Evolutionary conservation across 2,113 vertebrate genomes (phyloP).

Genomic region (Ia io): DNA sequence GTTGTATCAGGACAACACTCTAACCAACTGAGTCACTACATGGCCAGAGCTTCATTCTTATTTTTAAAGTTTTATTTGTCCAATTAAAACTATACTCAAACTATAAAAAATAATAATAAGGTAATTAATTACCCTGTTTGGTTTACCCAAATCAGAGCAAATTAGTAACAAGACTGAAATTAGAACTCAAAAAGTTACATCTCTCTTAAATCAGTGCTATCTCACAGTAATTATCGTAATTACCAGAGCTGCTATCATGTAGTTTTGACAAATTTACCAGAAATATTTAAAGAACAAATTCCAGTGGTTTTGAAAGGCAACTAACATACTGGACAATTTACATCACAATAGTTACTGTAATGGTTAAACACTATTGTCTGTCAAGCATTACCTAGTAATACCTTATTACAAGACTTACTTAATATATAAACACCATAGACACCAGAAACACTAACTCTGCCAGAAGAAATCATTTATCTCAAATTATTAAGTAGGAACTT

Average conservation of each 20-base stretch:
- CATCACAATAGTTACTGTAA: neutral
- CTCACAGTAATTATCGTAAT: neutral
- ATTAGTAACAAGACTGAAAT: neutral
- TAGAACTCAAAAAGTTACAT: neutral
- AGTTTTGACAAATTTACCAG: conserved; percentile 1
- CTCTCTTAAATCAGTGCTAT: neutral
- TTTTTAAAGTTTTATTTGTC: neutral
- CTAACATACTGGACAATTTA: neutral
- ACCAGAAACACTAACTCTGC: neutral
- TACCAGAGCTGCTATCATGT: neutral
- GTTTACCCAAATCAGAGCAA: conserved; percentile 1
- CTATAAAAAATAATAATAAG: neutral
- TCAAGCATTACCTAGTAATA: neutral
- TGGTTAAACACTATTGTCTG: neutral
- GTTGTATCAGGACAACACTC: neutral
- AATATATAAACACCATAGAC: neutral
- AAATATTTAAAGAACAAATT: conserved; percentile 10
- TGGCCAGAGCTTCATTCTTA: neutral
- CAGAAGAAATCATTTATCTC: neutral
- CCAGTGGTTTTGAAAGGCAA: neutral
- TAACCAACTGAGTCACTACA: neutral
- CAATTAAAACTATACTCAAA: conserved; percentile 9
- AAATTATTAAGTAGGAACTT: conserved; percentile 19
- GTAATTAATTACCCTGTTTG: neutral
- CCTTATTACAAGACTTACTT: neutral